These are phyloP conservation scores for Balearica regulorum DNA, from an alignment of 2,797 vertebrate species.

Conservation along the genomic window DNA sequence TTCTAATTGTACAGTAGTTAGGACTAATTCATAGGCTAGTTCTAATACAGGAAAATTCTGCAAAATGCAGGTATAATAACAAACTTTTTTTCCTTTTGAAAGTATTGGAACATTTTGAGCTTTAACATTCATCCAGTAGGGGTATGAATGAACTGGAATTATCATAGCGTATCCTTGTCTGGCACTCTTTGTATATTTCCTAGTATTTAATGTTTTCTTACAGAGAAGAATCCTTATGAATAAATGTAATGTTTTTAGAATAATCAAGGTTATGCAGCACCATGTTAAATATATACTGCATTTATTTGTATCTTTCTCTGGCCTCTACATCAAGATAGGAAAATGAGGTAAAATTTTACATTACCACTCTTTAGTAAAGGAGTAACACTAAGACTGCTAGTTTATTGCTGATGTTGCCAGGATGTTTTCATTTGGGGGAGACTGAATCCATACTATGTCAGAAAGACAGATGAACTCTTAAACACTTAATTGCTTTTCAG, in stretches of 20 bases:
- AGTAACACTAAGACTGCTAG: neutral
- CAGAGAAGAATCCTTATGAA: neutral
- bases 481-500: neutral
- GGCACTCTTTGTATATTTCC: neutral
- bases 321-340: neutral
- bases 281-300: neutral
- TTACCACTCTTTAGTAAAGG: neutral
- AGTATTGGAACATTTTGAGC: neutral
- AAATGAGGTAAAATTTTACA: neutral
- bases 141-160: neutral
- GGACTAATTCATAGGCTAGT: neutral
- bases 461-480: constrained; percentile 29
- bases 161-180: neutral
- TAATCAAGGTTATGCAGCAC: neutral
- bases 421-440: neutral
- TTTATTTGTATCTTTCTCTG: neutral
- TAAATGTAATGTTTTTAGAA: neutral
- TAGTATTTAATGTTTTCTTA: neutral
- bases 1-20: neutral
- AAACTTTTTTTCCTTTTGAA: neutral
- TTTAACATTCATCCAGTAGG: neutral
- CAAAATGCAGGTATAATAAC: neutral
- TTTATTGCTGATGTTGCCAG: neutral
- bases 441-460: neutral
- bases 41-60: neutral